phyloP scores from a whole-genome alignment of 2,888 invertebrate species.

The Cerastis leucographa region DNA sequence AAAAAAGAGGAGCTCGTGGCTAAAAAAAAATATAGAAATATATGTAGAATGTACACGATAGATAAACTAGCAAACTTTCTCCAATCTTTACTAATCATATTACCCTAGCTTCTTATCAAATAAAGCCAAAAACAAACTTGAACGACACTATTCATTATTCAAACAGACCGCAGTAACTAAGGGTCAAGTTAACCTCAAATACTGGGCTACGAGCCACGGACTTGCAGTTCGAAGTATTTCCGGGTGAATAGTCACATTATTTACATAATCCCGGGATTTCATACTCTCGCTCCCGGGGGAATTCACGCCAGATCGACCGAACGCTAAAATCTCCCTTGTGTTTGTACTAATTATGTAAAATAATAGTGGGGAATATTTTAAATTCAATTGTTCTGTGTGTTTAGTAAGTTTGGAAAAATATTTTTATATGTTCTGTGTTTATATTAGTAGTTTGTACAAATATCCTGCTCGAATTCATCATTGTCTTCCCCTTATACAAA shows the following conservation, averaged over 20 bases:
- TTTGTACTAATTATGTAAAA: slow-evolving; percentile 53
- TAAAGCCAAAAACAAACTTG: slow-evolving; percentile 15
- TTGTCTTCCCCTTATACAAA: too few species aligned
- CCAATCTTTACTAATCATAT: slow-evolving; percentile 15
- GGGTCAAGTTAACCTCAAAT: slow-evolving; percentile 50
- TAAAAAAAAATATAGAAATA: too few species aligned
- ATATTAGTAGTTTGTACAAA: background rate
- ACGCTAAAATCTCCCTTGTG: slow-evolving; percentile 46
- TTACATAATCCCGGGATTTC: slow-evolving; percentile 63
- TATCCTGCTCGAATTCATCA: background rate
- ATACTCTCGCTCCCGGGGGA: slow-evolving; percentile 33
- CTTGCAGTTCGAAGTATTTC: slow-evolving; percentile 59
- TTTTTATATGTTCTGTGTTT: background rate
- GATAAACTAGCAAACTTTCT: background rate
- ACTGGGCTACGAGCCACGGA: slow-evolving; percentile 39
- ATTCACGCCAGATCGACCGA: slow-evolving; percentile 42
- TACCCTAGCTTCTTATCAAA: background rate
- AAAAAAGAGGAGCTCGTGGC: too few species aligned
- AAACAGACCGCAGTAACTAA: slow-evolving; percentile 45
- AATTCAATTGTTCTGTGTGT: background rate
- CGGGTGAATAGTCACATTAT: slow-evolving; percentile 62
- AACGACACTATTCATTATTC: slow-evolving; percentile 44
- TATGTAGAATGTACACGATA: background rate
- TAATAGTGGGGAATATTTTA: slow-evolving; percentile 14
- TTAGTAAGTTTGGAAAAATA: background rate